Conservation (phyloP, 1,140 invertebrate species). For the Coenobita brevimanus region DNA sequence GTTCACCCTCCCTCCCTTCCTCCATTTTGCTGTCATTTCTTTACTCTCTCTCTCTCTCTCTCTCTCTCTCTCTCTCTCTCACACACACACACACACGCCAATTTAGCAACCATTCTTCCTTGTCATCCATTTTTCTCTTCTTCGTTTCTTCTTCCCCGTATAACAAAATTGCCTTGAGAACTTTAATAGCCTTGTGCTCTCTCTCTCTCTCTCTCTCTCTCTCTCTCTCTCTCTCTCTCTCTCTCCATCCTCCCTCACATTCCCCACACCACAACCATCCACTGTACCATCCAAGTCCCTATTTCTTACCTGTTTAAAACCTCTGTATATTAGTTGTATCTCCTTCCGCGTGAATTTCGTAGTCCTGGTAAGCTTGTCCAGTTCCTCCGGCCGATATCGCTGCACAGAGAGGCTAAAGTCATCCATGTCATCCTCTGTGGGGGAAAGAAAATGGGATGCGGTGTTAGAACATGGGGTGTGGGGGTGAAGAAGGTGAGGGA, state of each 20-base stretch:
- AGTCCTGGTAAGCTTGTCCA: slow-evolving; percentile 79
- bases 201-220: not conserved
- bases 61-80: not conserved
- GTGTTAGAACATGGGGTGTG: no score
- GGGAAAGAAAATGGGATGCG: not conserved
- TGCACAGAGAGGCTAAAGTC: slow-evolving; percentile 74
- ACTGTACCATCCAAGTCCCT: not conserved
- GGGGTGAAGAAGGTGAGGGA: no score
- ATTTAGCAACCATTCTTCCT: not conserved
- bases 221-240: not conserved
- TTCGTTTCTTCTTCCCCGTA: not conserved
- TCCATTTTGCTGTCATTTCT: not conserved
- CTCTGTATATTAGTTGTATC: slow-evolving; percentile 93
- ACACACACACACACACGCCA: no score
- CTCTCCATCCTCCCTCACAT: not conserved
- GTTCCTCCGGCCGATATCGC: slow-evolving; percentile 34
- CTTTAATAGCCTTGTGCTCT: not conserved
- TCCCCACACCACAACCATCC: not conserved
- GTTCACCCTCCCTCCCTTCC: not conserved
- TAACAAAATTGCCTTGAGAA: not conserved
- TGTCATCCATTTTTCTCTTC: not conserved
- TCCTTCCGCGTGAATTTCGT: slow-evolving; percentile 92
- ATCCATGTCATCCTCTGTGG: slow-evolving; percentile 42
- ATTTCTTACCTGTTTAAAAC: slow-evolving; percentile 87
- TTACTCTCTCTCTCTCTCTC: slow-evolving; percentile 13